Evolutionary conservation across 2,888 invertebrate genomes (phyloP).

Genomic region (Erebia aethiops): DNA sequence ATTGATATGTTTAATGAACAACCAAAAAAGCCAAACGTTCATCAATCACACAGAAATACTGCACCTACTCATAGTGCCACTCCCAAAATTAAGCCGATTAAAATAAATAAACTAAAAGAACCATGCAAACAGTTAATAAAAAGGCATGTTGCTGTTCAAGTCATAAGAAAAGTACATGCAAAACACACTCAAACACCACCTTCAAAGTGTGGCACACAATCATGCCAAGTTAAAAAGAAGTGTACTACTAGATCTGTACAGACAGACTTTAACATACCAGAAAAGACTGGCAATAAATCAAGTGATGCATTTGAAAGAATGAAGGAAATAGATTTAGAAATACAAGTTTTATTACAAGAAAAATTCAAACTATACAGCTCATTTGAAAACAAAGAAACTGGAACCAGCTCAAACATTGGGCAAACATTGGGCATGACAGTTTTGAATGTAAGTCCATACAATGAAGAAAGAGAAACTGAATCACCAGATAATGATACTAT

Average conservation of each 20-base stretch:
- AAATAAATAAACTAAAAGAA: slow-evolving; percentile 47
- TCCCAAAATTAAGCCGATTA: slow-evolving; percentile 49
- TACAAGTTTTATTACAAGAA: slow-evolving; percentile 81
- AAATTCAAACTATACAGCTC: slow-evolving; percentile 82
- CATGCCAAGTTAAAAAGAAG: slow-evolving; percentile 59
- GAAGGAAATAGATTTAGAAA: slow-evolving; percentile 84
- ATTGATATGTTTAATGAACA: slow-evolving; percentile 72
- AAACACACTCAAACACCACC: slow-evolving; percentile 61
- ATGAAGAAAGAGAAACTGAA: slow-evolving; percentile 47
- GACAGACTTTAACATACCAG: slow-evolving; percentile 52
- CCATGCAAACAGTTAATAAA: slow-evolving; percentile 44
- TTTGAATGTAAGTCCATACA: slow-evolving; percentile 58
- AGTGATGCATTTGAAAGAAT: slow-evolving; percentile 79
- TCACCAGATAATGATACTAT: slow-evolving; percentile 42
- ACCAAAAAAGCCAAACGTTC: slow-evolving; percentile 57
- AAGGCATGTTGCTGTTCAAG: slow-evolving; percentile 55
- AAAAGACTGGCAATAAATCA: slow-evolving; percentile 48
- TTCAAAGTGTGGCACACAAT: slow-evolving; percentile 46
- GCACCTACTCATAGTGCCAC: slow-evolving; percentile 46
- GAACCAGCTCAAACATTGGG: slow-evolving; percentile 49
- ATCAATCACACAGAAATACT: slow-evolving; percentile 68
- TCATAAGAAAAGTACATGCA: slow-evolving; percentile 50
- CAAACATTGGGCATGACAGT: slow-evolving; percentile 73
- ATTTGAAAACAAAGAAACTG: slow-evolving; percentile 65
- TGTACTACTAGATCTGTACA: slow-evolving; percentile 52